phyloP scores from a whole-genome alignment of 2,888 invertebrate species.

The Morpho achilles region DNA sequence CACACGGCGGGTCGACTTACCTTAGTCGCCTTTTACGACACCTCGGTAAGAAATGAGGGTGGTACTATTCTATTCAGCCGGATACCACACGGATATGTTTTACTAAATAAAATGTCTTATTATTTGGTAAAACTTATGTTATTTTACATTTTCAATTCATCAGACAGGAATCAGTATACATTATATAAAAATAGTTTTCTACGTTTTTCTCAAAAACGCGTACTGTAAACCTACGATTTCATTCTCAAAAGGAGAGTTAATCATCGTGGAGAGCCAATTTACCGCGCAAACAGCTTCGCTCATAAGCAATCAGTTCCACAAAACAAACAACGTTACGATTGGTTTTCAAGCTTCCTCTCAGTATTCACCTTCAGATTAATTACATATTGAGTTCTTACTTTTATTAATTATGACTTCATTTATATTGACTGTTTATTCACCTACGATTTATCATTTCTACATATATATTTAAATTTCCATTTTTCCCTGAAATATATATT shows the following conservation, averaged over 20 bases:
- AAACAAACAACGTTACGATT: conserved; percentile 9
- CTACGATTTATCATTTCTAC: background rate
- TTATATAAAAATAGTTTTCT: too few relatives aligned
- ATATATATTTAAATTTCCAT: too few relatives aligned
- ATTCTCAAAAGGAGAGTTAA: background rate
- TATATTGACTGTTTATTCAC: background rate
- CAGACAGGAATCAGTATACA: too few relatives aligned
- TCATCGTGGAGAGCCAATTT: conserved; percentile 6
- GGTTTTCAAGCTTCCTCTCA: conserved; percentile 1
- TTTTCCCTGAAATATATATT: too few relatives aligned
- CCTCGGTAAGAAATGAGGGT: too few relatives aligned
- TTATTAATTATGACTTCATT: background rate
- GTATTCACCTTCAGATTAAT: background rate
- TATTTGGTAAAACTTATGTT: too few relatives aligned
- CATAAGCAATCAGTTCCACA: conserved; percentile 10
- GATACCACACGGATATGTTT: too few relatives aligned
- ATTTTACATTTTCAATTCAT: too few relatives aligned
- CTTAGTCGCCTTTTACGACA: too few relatives aligned
- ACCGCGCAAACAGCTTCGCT: conserved; percentile 4
- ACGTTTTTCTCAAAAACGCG: background rate
- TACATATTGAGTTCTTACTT: background rate
- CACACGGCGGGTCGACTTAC: too few relatives aligned
- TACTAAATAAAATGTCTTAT: too few relatives aligned
- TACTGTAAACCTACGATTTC: background rate
- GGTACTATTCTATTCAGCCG: too few relatives aligned